phyloP scores from a whole-genome alignment of 2,888 invertebrate genomes.

The Pelosia muscerda region DNA sequence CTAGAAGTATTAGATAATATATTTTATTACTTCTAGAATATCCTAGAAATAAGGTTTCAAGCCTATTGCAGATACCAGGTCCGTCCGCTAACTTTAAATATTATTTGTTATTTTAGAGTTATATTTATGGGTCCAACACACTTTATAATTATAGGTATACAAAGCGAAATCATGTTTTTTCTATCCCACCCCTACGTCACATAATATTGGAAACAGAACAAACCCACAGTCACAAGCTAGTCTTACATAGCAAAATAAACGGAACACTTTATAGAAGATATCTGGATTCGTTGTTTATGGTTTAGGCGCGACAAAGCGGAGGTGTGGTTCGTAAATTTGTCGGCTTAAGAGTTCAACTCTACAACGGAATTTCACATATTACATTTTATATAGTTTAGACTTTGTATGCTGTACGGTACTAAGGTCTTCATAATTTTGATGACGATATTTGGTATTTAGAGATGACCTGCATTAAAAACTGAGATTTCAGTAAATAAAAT shows the following conservation, averaged over 20 bases:
- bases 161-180: background rate
- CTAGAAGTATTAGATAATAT: too few species aligned
- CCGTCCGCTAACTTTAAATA: too few species aligned
- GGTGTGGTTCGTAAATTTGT: constrained; percentile 15
- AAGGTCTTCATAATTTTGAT: background rate
- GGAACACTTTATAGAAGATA: constrained; percentile 52
- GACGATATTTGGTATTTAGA: too few species aligned
- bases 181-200: background rate
- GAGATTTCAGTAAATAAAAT: too few species aligned
- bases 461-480: too few species aligned
- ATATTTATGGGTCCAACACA: too few species aligned
- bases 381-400: constrained; percentile 1
- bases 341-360: constrained; percentile 8
- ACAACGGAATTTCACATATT: background rate
- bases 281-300: constrained; percentile 32
- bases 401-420: background rate
- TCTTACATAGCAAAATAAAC: constrained; percentile 42
- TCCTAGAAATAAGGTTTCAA: too few species aligned
- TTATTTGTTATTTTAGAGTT: too few species aligned
- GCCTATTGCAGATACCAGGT: too few species aligned
- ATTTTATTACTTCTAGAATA: too few species aligned
- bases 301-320: constrained; percentile 13
- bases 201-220: background rate
- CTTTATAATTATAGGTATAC: too few species aligned
- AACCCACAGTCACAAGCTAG: background rate